A percentile compares a stretch with the other conserved stretches of the same genome.
Conservation (phyloP, 2,888 invertebrate species). For the Laothoe populi region DNA sequence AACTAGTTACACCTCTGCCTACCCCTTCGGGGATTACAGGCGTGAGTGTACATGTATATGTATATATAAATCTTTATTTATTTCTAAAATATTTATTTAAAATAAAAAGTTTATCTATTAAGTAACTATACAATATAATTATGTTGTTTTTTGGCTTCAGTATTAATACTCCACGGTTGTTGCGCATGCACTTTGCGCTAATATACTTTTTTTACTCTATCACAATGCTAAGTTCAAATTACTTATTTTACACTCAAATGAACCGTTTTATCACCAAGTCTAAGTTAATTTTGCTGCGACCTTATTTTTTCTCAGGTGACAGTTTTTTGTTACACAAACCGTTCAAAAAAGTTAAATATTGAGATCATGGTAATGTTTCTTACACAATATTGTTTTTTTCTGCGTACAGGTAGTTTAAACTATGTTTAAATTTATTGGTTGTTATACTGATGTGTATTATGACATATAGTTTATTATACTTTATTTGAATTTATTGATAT, state of each 20-base stretch:
- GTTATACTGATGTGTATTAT: no score
- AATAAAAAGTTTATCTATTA: not conserved
- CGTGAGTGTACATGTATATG: no score
- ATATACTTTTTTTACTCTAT: conserved; percentile 36
- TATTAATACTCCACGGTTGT: conserved; percentile 32
- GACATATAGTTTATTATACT: no score
- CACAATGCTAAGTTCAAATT: conserved; percentile 29
- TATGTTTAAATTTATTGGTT: not conserved
- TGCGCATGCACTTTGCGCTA: conserved; percentile 31
- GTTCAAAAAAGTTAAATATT: conserved; percentile 33
- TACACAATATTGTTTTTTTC: no score
- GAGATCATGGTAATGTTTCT: conserved; percentile 44
- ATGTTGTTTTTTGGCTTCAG: not conserved
- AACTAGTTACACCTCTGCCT: no score
- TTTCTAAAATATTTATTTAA: no score
- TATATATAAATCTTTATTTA: no score
- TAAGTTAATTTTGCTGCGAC: conserved; percentile 46
- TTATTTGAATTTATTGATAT: no score
- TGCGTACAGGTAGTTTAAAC: no score
- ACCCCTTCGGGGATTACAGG: no score
- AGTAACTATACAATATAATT: not conserved
- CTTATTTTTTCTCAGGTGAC: conserved; percentile 52
- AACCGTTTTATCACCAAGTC: conserved; percentile 56
- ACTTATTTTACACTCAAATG: conserved; percentile 58
- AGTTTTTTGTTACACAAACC: conserved; percentile 44